Evolutionary conservation across 2,797 vertebrate genomes (phyloP).

Genomic region (Leptatherina wallacei): DNA sequence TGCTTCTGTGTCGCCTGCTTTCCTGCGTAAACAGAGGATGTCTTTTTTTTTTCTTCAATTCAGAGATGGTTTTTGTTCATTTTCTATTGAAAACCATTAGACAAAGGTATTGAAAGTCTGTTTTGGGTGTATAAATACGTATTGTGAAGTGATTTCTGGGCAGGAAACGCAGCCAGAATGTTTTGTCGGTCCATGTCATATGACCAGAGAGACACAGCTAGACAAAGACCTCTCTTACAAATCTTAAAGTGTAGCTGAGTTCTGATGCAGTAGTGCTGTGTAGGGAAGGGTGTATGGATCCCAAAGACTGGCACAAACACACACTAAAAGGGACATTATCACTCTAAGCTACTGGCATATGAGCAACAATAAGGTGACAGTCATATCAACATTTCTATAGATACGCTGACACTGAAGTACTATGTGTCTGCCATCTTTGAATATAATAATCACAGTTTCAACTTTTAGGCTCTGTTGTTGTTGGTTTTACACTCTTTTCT

Average conservation of each 20-base stretch:
- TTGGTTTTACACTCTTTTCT: too few species aligned
- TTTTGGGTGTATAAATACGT: slow-evolving; percentile 34
- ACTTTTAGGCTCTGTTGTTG: too few species aligned
- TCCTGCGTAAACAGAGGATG: neutral
- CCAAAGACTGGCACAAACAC: slow-evolving; percentile 5
- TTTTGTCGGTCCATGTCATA: slow-evolving; percentile 72
- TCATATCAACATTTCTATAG: neutral
- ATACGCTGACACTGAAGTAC: neutral
- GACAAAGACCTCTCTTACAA: slow-evolving; percentile 71
- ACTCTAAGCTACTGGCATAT: neutral
- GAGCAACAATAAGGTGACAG: neutral
- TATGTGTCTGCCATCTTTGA: neutral
- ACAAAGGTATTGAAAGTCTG: slow-evolving; percentile 21
- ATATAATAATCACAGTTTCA: neutral
- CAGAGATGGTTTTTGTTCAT: neutral
- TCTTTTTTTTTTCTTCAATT: neutral
- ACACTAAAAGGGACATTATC: slow-evolving; percentile 26
- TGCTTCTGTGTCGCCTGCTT: neutral
- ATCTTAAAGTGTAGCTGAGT: slow-evolving; percentile 42
- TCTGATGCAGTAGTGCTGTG: slow-evolving; percentile 36
- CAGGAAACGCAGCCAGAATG: slow-evolving; percentile 60
- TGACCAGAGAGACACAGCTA: slow-evolving; percentile 60
- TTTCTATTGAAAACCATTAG: slow-evolving; percentile 17
- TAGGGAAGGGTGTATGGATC: slow-evolving; percentile 30
- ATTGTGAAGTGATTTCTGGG: slow-evolving; percentile 51